These are phyloP conservation scores for Anarhynchus alexandrinus DNA, from an alignment of 2,113 vertebrate species.

Conservation along the genomic window DNA sequence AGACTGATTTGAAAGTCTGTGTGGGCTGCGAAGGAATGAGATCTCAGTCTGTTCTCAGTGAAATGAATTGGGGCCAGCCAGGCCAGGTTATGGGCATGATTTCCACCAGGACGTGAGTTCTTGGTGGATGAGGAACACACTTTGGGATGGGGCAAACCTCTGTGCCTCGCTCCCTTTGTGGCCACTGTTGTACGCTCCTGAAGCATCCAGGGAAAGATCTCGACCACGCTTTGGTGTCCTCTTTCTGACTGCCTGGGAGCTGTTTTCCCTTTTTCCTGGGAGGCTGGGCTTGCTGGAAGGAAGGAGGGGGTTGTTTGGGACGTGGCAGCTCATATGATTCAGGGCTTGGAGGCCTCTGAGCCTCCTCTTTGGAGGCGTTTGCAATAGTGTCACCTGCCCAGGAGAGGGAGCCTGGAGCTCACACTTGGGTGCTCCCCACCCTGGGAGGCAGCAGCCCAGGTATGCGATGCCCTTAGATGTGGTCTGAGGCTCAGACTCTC, in stretches of 20 bases:
- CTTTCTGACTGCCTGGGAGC: background rate
- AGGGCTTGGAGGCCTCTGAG: background rate
- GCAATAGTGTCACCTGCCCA: background rate
- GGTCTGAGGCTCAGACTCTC: background rate
- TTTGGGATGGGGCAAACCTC: background rate
- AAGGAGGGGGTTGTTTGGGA: background rate
- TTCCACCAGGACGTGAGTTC: background rate
- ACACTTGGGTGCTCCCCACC: background rate
- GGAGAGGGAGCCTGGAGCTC: slow-evolving; percentile 31
- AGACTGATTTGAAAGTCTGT: background rate
- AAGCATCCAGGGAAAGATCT: background rate
- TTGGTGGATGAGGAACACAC: background rate
- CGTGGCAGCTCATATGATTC: background rate
- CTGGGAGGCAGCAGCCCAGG: background rate
- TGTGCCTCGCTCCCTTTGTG: background rate
- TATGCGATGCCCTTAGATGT: background rate
- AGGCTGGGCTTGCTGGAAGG: background rate
- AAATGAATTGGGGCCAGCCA: background rate
- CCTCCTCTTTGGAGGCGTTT: background rate
- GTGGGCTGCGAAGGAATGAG: background rate
- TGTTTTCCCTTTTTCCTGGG: background rate
- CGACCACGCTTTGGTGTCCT: background rate
- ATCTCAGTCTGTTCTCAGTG: accelerated
- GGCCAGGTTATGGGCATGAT: background rate
- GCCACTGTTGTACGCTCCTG: background rate